Evolutionary conservation across 2,797 vertebrate species (phyloP), one percentile per base, ranked within the genome.

Genomic region (Mormyrops boulengeri): DNA sequence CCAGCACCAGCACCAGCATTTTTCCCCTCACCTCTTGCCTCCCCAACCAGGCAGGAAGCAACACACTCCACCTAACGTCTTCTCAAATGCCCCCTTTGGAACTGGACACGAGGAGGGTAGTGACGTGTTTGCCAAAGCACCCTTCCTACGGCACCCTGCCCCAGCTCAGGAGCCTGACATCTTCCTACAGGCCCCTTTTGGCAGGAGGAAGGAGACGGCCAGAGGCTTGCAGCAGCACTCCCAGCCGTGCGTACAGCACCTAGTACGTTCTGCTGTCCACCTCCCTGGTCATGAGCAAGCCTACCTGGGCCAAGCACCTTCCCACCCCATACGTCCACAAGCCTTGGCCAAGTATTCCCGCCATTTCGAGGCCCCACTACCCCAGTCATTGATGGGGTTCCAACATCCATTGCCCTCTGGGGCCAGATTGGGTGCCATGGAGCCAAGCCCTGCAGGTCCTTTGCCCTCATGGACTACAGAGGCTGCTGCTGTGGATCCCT

Each of bases 101-200:
- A 95, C 94, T 57, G 0, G 92, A 88, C 93, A 94, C 52, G 92
- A 94, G 0, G 95, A 97, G 0, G 93, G 94, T 0, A 89, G 88
- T 14, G 98, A 99, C 8, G 97, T 99, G 91, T 99, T 99, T 41
- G 94, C 97, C 90, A 98, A 98, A 44, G 99, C 98, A 19, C 98
- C 99, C 0, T 99, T 99, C 91, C 92, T 93, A 50, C 97, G 95
- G 9, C 93, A 94, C 53, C 92, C 2, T 0, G 0, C 53, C 0
- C 90, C 93, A 30, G 87, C 93, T 0, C 91, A 90, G 89, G 96
- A 96, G 41, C 97, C 95, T 0, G 98, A 99, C 0, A 97, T 99
- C 0, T 99, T 99, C 92, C 96, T 97, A 55, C 96, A 97, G 94
- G 98, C 99, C 52, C 99, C 99, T 0, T 99, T 99, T 60, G 97